Conservation (phyloP, 2,797 vertebrate genomes). For the Lagothrix lagotricha region DNA sequence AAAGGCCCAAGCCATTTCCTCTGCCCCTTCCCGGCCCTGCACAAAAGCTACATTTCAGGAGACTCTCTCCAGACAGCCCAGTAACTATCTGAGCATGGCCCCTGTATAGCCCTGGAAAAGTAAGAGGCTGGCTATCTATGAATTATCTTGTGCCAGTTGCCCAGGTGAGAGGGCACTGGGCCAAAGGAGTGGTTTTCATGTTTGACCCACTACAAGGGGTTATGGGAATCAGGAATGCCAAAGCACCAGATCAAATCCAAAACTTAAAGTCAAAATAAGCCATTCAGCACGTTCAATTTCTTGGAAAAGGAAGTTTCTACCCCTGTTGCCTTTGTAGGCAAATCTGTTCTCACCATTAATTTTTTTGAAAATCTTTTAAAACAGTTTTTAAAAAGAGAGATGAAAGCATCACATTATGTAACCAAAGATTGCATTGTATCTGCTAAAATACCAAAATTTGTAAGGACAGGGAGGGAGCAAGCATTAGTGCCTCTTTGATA, state of each 20-base stretch:
- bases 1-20: neutral
- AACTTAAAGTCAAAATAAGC: constrained; percentile 52
- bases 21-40: neutral
- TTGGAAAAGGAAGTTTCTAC: constrained; percentile 46
- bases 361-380: constrained; percentile 65
- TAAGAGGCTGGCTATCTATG: constrained; percentile 14
- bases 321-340: neutral
- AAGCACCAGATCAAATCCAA: neutral
- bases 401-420: constrained; percentile 62
- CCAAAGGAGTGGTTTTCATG: neutral
- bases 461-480: constrained; percentile 64
- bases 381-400: constrained; percentile 29
- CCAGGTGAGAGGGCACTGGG: constrained; percentile 36
- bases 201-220: neutral
- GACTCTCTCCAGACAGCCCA: constrained; percentile 35
- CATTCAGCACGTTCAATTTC: constrained; percentile 19
- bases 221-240: constrained; percentile 2
- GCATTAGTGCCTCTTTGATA: constrained; percentile 63
- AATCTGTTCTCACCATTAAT: neutral
- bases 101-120: neutral
- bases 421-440: constrained; percentile 72
- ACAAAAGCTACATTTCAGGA: constrained; percentile 7
- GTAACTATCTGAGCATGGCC: neutral
- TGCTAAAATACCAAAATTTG: constrained; percentile 72
- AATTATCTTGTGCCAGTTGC: constrained; percentile 31